These are phyloP conservation scores for Tauraco hartlaubi DNA, from an alignment of 2,797 vertebrate species.

Conservation along the genomic window DNA sequence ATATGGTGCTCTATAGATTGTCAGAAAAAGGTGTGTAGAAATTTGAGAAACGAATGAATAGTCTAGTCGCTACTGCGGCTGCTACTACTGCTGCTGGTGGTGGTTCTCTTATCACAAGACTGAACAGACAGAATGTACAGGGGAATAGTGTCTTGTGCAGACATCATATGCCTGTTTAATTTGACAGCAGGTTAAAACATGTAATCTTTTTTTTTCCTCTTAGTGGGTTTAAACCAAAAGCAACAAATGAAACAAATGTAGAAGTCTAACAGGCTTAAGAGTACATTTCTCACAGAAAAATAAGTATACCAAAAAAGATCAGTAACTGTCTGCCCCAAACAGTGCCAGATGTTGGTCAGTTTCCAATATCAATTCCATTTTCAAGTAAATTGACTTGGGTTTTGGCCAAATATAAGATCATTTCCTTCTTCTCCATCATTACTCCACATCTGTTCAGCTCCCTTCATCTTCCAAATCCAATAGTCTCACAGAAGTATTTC, in stretches of 20 bases:
- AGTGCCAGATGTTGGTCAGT: not conserved
- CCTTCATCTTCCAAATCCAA: not conserved
- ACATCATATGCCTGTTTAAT: not conserved
- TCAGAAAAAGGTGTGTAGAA: not conserved
- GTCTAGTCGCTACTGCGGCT: not conserved
- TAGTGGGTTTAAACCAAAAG: not conserved
- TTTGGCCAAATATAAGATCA: not conserved
- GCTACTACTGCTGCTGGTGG: not conserved
- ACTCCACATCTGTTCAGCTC: not conserved
- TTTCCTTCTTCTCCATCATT: not conserved
- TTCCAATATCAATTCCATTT: not conserved
- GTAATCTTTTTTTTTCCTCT: not conserved
- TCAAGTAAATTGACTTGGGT: not conserved
- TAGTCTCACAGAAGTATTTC: not conserved
- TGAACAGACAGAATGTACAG: not conserved
- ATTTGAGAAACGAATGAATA: not conserved
- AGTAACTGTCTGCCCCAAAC: not conserved
- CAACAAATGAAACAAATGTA: not conserved
- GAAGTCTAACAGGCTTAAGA: not conserved
- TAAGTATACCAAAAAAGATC: not conserved
- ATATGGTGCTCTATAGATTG: not conserved
- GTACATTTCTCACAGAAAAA: not conserved
- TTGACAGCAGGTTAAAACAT: not conserved
- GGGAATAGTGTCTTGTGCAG: not conserved
- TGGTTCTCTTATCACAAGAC: not conserved